Percentiles rank a stretch among this genome's conserved stretches.
phyloP scores from a whole-genome alignment of 2,888 invertebrate genomes.

The Callimorpha dominula region DNA sequence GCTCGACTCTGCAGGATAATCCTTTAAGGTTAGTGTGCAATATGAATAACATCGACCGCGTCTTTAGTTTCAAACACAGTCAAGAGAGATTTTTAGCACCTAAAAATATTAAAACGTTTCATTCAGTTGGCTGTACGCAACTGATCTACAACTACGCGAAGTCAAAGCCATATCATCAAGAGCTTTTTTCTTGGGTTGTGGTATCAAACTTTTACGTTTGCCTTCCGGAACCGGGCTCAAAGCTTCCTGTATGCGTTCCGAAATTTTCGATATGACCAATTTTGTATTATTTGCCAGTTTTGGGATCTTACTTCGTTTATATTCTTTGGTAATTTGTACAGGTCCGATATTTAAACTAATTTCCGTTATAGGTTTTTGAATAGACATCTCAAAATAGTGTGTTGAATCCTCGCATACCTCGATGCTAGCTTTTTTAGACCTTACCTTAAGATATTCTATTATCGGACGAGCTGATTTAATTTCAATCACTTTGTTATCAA shows the following conservation, averaged over 20 bases:
- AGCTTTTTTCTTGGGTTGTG: conserved; percentile 52
- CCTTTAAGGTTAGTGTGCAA: neutral
- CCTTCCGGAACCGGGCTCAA: neutral
- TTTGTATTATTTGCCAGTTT: conserved; percentile 27
- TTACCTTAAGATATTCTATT: neutral
- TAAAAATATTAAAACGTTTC: conserved; percentile 30
- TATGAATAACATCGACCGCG: neutral
- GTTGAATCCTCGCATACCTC: conserved; percentile 25
- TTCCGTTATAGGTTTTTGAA: conserved; percentile 59
- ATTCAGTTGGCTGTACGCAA: conserved; percentile 27
- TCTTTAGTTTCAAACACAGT: neutral
- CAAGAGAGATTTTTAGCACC: neutral
- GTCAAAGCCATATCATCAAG: conserved; percentile 53
- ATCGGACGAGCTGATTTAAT: neutral
- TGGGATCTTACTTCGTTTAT: conserved; percentile 38
- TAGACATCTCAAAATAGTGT: conserved; percentile 59
- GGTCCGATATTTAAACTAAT: conserved; percentile 32
- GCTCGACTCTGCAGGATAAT: too few relatives aligned
- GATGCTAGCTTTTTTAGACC: conserved; percentile 1
- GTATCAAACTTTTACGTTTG: conserved; percentile 53
- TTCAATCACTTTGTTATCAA: neutral
- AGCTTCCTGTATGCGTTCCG: conserved; percentile 1
- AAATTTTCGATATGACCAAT: conserved; percentile 9
- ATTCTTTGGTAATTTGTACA: neutral
- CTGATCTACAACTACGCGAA: neutral